Conservation (phyloP, 2,888 invertebrate genomes). For the Leucoptera coffeella region DNA sequence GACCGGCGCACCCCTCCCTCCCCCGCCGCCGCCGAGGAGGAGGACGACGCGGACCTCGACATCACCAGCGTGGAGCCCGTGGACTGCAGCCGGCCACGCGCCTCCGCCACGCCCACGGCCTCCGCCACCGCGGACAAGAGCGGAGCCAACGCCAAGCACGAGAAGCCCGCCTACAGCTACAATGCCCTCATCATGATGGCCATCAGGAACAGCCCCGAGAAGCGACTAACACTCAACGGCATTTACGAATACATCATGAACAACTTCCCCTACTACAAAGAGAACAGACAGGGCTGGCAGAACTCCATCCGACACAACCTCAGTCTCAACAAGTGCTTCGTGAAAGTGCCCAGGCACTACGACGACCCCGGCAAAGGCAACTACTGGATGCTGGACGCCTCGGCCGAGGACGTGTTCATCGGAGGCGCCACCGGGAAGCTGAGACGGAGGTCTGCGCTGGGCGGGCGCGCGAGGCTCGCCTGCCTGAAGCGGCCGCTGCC, state of each 20-base stretch:
- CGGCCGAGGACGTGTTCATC: conserved; percentile 89
- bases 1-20: conserved; percentile 33
- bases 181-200: conserved; percentile 97
- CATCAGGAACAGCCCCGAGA: conserved; percentile 79
- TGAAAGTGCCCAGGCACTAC: conserved; percentile 86
- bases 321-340: conserved; percentile 89
- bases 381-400: conserved; percentile 94
- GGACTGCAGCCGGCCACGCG: conserved; percentile 59
- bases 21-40: conserved; percentile 34
- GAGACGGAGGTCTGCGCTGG: conserved; percentile 82
- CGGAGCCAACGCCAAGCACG: conserved; percentile 53
- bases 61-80: conserved; percentile 72
- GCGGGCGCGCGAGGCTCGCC: conserved; percentile 80
- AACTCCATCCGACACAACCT: conserved; percentile 91
- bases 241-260: conserved; percentile 93
- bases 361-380: conserved; percentile 95
- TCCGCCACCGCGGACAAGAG: no score
- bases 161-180: conserved; percentile 89
- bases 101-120: no score
- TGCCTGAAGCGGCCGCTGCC: conserved; percentile 77
- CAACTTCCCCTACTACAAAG: conserved; percentile 87
- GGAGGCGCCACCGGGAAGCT: conserved; percentile 91
- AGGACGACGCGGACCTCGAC: conserved; percentile 64
- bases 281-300: conserved; percentile 94
- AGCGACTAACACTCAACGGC: conserved; percentile 78